A percentile compares a stretch with the other conserved stretches of the same genome.
These are phyloP conservation scores for Lasioglossum baleicum DNA, from an alignment of 1,140 invertebrate species.

Conservation along the genomic window DNA sequence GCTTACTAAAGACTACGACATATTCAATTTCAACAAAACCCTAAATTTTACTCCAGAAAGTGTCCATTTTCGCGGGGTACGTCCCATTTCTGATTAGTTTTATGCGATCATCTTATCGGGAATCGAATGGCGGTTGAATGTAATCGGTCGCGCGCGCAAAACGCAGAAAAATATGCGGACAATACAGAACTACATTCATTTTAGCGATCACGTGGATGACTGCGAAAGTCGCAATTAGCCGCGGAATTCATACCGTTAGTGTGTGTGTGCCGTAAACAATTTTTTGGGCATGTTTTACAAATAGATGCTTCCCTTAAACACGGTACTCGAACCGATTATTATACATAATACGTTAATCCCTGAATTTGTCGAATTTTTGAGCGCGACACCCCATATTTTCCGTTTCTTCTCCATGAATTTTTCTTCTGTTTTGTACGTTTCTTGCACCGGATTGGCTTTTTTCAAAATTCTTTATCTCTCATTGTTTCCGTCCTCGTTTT, in stretches of 20 bases:
- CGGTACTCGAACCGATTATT: conserved; percentile 22
- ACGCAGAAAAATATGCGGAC: background rate
- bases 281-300: conserved; percentile 78
- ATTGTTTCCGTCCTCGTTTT: conserved; percentile 33
- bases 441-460: conserved; percentile 75
- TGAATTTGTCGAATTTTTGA: conserved; percentile 5
- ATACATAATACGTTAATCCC: conserved; percentile 17
- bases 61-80: no score
- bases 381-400: conserved; percentile 67
- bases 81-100: no score
- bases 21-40: no score
- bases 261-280: conserved; percentile 75
- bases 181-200: conserved; percentile 15
- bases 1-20: no score
- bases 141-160: conserved; percentile 13
- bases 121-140: conserved; percentile 28
- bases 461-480: conserved; percentile 71
- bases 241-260: conserved; percentile 37
- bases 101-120: no score
- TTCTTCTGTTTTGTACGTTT: conserved; percentile 14
- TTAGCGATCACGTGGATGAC: conserved; percentile 25
- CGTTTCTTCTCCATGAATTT: conserved; percentile 47
- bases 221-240: background rate
- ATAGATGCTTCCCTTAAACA: conserved; percentile 76
- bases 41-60: no score